Percentiles rank a stretch among this genome's conserved stretches.
These are phyloP conservation scores for Scaptomyza caliginosa DNA, from an alignment of 2,888 invertebrate species.

Conservation along the genomic window DNA sequence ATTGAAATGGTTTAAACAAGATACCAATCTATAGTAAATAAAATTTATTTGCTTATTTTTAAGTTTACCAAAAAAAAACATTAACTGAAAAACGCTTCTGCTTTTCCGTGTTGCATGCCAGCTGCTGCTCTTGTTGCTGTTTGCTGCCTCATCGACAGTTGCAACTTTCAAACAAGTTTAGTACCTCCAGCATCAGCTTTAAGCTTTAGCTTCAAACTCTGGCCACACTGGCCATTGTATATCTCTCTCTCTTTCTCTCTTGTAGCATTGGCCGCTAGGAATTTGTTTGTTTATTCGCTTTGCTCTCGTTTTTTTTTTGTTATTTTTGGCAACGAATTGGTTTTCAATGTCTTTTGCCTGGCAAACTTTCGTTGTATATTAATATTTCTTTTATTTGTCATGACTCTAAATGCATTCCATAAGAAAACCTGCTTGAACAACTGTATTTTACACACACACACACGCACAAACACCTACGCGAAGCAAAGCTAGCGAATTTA, in stretches of 20 bases:
- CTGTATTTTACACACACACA: constrained; percentile 7
- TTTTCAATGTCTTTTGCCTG: constrained; percentile 61
- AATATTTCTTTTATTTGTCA: constrained; percentile 33
- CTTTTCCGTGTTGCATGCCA: not conserved
- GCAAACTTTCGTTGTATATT: constrained; percentile 64
- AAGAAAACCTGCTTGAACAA: constrained; percentile 58
- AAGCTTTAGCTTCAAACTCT: constrained; percentile 9
- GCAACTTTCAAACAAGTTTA: constrained; percentile 76
- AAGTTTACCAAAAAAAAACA: constrained; percentile 37
- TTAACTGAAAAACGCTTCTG: constrained; percentile 9
- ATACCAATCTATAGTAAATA: too few species aligned
- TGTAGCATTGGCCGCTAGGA: constrained; percentile 42
- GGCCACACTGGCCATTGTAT: constrained; percentile 52
- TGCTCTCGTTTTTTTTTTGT: constrained; percentile 18
- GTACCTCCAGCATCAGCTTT: constrained; percentile 31
- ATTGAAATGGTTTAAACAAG: too few species aligned
- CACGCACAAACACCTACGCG: too few species aligned
- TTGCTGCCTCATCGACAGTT: constrained; percentile 51
- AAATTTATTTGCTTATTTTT: constrained; percentile 24
- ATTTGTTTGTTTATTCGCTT: constrained; percentile 38
- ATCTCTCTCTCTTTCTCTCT: not conserved
- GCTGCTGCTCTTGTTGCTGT: constrained; percentile 27
- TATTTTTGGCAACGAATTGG: constrained; percentile 47
- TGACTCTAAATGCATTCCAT: constrained; percentile 31
- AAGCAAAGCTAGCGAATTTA: too few species aligned